phyloP scores from a whole-genome alignment of 2,888 invertebrate species.

The Dryobotodes eremita region DNA sequence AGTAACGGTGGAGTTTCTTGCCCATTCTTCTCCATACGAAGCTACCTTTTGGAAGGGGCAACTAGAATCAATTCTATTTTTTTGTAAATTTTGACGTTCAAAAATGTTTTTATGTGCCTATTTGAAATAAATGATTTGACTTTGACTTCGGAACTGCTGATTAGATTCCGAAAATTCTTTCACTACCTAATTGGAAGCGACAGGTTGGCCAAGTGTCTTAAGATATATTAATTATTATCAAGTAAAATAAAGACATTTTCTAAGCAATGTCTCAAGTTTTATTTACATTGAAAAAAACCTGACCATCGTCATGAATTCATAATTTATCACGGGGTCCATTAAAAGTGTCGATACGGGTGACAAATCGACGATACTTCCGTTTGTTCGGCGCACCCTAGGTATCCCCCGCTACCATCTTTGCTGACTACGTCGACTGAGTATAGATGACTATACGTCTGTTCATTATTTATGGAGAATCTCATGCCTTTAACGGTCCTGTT shows the following conservation, averaged over 20 bases:
- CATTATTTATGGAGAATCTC: background rate
- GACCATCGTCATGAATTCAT: background rate
- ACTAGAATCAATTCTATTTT: too few relatives aligned
- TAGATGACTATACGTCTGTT: background rate
- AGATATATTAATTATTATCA: background rate
- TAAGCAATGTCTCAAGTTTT: too few relatives aligned
- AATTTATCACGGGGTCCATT: background rate
- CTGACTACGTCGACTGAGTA: background rate
- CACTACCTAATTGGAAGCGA: background rate
- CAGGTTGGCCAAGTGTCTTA: background rate
- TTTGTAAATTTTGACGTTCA: too few relatives aligned
- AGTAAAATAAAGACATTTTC: background rate
- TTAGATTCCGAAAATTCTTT: background rate
- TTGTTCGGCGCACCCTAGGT: background rate
- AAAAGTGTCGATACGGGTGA: slow-evolving; percentile 20
- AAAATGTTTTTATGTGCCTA: too few relatives aligned
- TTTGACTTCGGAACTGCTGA: background rate
- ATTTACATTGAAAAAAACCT: background rate
- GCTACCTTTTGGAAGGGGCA: too few relatives aligned
- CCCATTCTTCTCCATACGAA: too few relatives aligned
- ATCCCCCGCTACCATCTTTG: background rate
- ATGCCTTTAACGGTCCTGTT: background rate
- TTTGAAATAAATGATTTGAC: too few relatives aligned
- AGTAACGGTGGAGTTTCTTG: too few relatives aligned
- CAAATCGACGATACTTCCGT: slow-evolving; percentile 32